A percentile compares a stretch with the other conserved stretches of the same genome.
phyloP scores from a whole-genome alignment of 2,888 invertebrate genomes.

The Torymus texanus region DNA sequence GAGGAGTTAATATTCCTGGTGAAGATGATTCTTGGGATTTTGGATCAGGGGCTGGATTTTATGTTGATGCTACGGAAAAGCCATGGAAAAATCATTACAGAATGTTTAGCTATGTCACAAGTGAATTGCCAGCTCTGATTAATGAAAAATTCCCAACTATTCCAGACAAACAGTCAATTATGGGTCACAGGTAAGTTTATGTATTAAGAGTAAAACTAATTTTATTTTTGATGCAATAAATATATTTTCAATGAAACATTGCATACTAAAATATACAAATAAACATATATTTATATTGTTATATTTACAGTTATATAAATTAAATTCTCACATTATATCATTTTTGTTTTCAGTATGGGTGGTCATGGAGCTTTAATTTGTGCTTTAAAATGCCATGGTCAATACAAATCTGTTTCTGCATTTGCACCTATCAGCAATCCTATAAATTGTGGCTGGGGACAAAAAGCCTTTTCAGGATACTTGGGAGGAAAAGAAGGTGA shows the following conservation, averaged over 20 bases:
- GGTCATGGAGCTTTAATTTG: constrained; percentile 97
- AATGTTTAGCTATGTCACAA: constrained; percentile 96
- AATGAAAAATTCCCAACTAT: constrained; percentile 83
- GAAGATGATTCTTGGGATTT: constrained; percentile 96
- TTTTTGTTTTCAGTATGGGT: constrained; percentile 88
- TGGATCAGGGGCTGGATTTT: constrained; percentile 96
- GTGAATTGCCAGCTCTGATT: constrained; percentile 87
- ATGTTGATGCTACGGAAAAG: constrained; percentile 92
- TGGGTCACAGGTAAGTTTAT: constrained; percentile 83
- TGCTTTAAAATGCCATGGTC: constrained; percentile 91
- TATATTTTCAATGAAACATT: background rate
- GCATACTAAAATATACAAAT: too few relatives aligned
- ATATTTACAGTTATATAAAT: too few relatives aligned
- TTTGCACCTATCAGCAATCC: constrained; percentile 98
- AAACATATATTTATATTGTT: too few relatives aligned
- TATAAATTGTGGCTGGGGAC: constrained; percentile 89
- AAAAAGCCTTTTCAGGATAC: constrained; percentile 89
- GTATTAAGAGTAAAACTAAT: constrained; percentile 17
- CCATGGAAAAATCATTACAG: constrained; percentile 95
- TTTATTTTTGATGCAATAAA: background rate
- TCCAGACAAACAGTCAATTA: constrained; percentile 82
- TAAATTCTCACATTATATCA: background rate
- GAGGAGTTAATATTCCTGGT: constrained; percentile 91
- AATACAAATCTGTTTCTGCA: constrained; percentile 92
- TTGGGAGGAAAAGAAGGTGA: constrained; percentile 81